Percentiles rank a stretch among this genome's conserved stretches.
These are phyloP conservation scores for Eremophila alpestris DNA, from an alignment of 2,797 vertebrate genomes.

Conservation along the genomic window DNA sequence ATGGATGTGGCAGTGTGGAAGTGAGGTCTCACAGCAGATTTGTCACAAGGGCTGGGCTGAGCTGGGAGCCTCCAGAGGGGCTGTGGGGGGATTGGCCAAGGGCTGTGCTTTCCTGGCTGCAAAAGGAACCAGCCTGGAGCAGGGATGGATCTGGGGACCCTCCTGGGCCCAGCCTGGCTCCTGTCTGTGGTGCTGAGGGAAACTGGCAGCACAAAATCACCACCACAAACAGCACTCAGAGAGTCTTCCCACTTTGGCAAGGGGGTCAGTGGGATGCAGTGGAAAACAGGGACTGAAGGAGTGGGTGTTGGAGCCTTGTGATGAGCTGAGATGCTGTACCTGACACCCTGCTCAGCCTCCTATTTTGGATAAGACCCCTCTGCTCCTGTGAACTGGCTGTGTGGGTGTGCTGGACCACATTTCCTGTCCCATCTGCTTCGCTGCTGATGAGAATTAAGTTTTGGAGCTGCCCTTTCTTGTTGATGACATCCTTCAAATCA, in stretches of 20 bases:
- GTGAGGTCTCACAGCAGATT: not conserved
- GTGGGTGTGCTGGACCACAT: not conserved
- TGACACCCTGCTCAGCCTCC: not conserved
- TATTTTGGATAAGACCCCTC: not conserved
- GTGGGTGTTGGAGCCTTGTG: not conserved
- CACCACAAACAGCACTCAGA: not conserved
- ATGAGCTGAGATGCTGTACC: not conserved
- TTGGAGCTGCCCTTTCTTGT: not conserved
- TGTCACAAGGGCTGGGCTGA: not conserved
- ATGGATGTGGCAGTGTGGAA: accelerated
- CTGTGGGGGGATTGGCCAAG: not conserved
- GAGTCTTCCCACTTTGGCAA: not conserved
- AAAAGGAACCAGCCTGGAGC: not conserved
- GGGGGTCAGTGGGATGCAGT: not conserved
- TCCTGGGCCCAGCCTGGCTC: not conserved
- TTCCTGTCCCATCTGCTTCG: not conserved
- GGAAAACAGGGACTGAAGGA: not conserved
- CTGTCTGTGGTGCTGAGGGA: not conserved
- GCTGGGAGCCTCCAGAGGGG: accelerated
- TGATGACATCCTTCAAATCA: not conserved
- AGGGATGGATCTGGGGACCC: not conserved
- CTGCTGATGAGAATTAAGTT: not conserved
- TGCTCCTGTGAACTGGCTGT: not conserved
- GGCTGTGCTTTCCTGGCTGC: not conserved
- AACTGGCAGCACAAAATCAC: accelerated